Percentiles rank a stretch among this genome's conserved stretches.
Conservation (phyloP, 2,888 invertebrate species). For the Phortica magna region DNA sequence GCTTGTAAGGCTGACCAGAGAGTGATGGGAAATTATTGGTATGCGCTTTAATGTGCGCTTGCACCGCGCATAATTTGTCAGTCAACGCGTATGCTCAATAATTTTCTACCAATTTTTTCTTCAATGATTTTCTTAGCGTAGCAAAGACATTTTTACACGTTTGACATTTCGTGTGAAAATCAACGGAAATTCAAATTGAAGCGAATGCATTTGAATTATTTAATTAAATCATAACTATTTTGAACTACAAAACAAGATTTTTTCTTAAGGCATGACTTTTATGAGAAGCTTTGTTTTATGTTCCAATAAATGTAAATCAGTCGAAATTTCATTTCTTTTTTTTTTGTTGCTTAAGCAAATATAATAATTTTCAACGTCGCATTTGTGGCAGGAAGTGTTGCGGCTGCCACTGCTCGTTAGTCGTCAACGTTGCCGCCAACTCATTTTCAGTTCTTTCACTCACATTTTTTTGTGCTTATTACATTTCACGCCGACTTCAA, state of each 20-base stretch:
- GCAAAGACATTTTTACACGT: background rate
- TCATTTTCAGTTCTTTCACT: background rate
- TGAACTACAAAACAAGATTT: no score
- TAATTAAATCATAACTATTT: no score
- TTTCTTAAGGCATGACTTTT: no score
- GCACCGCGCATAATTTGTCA: conserved; percentile 14
- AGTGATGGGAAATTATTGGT: conserved; percentile 46
- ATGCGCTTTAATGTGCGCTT: conserved; percentile 30
- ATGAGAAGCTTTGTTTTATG: background rate
- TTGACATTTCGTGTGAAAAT: background rate
- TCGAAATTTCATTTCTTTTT: background rate
- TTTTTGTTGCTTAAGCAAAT: background rate
- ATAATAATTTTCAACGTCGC: conserved; percentile 9
- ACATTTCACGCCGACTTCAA: background rate
- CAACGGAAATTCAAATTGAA: background rate
- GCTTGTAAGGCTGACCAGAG: conserved; percentile 22
- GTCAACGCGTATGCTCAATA: background rate
- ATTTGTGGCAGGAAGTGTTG: conserved; percentile 18
- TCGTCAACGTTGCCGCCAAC: conserved; percentile 10
- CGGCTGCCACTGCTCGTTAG: conserved; percentile 20
- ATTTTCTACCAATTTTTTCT: background rate
- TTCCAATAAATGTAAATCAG: background rate
- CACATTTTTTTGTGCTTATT: background rate
- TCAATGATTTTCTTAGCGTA: background rate
- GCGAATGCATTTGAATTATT: background rate